Evolutionary conservation across 2,888 invertebrate species (phyloP).

Genomic region (Drosophila prolongata): DNA sequence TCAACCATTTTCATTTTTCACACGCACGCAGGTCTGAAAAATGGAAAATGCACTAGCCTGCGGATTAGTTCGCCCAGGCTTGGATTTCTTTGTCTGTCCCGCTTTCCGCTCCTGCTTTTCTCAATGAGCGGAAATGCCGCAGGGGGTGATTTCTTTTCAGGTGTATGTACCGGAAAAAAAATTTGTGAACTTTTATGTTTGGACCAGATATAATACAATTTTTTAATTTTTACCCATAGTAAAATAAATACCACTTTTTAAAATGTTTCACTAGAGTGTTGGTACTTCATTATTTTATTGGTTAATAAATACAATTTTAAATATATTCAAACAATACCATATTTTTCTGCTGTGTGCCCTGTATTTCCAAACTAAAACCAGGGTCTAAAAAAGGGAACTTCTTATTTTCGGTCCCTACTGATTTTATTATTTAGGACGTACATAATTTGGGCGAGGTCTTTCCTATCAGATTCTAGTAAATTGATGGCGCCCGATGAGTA

Average conservation of each 20-base stretch:
- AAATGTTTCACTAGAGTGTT: too few species aligned
- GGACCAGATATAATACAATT: too few species aligned
- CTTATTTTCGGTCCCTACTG: background rate
- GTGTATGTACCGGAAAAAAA: background rate
- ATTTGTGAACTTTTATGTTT: too few species aligned
- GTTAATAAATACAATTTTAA: too few species aligned
- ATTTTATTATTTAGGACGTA: slow-evolving; percentile 4
- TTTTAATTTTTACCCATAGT: too few species aligned
- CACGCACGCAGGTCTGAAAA: slow-evolving; percentile 60
- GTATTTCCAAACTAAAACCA: background rate
- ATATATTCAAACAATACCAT: too few species aligned
- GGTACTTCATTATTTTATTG: too few species aligned
- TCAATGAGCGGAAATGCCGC: slow-evolving; percentile 71
- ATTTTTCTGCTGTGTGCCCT: background rate
- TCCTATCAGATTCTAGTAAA: slow-evolving; percentile 18
- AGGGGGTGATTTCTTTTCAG: slow-evolving; percentile 60
- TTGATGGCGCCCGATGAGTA: slow-evolving; percentile 39
- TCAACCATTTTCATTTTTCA: slow-evolving; percentile 70
- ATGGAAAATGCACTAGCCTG: slow-evolving; percentile 70
- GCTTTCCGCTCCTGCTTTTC: slow-evolving; percentile 28
- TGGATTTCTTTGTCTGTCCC: slow-evolving; percentile 39
- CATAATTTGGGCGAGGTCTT: slow-evolving; percentile 6
- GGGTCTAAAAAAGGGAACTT: slow-evolving; percentile 2
- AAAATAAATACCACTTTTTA: too few species aligned
- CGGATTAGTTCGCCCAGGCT: slow-evolving; percentile 48